Percentiles rank a stretch among this genome's conserved stretches.
These are phyloP conservation scores for Hyposoter dolosus DNA, from an alignment of 2,888 invertebrate species.

Conservation along the genomic window DNA sequence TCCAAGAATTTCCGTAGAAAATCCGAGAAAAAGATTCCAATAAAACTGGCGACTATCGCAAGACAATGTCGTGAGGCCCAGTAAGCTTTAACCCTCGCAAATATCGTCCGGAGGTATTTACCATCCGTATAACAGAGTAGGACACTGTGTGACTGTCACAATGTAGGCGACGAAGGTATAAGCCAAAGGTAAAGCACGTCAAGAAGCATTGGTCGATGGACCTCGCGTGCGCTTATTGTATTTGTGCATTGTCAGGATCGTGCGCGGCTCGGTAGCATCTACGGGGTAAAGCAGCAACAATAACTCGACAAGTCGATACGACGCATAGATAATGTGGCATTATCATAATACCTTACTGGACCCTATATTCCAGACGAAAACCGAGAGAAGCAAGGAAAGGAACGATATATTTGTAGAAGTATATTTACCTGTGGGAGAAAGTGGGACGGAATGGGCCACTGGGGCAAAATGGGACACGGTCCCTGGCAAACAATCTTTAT, in stretches of 20 bases:
- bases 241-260: constrained; percentile 56
- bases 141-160: constrained; percentile 4
- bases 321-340: constrained; percentile 77
- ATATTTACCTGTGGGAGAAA: constrained; percentile 22
- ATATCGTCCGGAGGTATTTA: constrained; percentile 1
- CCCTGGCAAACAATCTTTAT: neutral
- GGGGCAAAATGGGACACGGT: neutral
- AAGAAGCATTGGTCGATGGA: constrained; percentile 36
- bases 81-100: neutral
- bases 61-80: neutral
- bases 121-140: neutral
- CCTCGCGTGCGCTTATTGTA: constrained; percentile 57
- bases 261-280: constrained; percentile 60
- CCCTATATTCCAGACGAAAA: constrained; percentile 69
- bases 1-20: neutral
- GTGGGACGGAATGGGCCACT: neutral
- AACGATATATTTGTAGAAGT: neutral
- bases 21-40: neutral
- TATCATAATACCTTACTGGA: constrained; percentile 77
- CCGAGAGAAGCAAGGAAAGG: constrained; percentile 1
- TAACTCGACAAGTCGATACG: constrained; percentile 79
- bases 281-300: constrained; percentile 73
- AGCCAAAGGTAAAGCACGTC: constrained; percentile 23
- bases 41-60: neutral
- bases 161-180: constrained; percentile 6